These are phyloP conservation scores for Zhuqinia jingwanae DNA, from an alignment of 2,888 invertebrate species.

Conservation along the genomic window DNA sequence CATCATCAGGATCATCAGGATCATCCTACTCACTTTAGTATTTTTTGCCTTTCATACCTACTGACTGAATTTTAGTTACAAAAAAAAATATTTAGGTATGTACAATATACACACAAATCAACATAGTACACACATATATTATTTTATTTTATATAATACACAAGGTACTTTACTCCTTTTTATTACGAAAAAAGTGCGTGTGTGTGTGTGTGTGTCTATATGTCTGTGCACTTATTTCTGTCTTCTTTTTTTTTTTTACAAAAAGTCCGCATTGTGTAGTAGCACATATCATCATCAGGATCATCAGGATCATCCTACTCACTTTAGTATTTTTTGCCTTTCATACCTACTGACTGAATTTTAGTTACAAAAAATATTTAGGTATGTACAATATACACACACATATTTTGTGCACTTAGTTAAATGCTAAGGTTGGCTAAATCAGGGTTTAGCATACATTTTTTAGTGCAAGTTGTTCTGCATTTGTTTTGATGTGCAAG, in stretches of 20 bases:
- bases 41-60: slow-evolving; percentile 62
- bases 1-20: slow-evolving; percentile 17
- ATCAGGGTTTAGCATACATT: slow-evolving; percentile 47
- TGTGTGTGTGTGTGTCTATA: not conserved
- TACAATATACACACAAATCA: too few relatives aligned
- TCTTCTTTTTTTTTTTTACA: too few relatives aligned
- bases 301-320: slow-evolving; percentile 20
- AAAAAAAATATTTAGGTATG: slow-evolving; percentile 40
- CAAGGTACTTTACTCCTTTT: slow-evolving; percentile 43
- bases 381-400: too few relatives aligned
- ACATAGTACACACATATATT: too few relatives aligned
- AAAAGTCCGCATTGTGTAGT: slow-evolving; percentile 37
- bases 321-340: slow-evolving; percentile 55
- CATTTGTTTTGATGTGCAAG: too few relatives aligned
- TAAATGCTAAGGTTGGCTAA: slow-evolving; percentile 69
- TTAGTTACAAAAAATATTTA: slow-evolving; percentile 32
- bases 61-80: slow-evolving; percentile 60
- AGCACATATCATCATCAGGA: slow-evolving; percentile 30
- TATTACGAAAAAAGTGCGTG: slow-evolving; percentile 42
- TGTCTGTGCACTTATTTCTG: slow-evolving; percentile 9
- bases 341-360: slow-evolving; percentile 67
- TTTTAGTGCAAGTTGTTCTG: too few relatives aligned
- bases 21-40: slow-evolving; percentile 21
- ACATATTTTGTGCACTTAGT: too few relatives aligned
- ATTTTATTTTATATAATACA: slow-evolving; percentile 45